Evolutionary conservation across 2,797 vertebrate genomes (phyloP).

Genomic region (Nannoperca obscura): DNA sequence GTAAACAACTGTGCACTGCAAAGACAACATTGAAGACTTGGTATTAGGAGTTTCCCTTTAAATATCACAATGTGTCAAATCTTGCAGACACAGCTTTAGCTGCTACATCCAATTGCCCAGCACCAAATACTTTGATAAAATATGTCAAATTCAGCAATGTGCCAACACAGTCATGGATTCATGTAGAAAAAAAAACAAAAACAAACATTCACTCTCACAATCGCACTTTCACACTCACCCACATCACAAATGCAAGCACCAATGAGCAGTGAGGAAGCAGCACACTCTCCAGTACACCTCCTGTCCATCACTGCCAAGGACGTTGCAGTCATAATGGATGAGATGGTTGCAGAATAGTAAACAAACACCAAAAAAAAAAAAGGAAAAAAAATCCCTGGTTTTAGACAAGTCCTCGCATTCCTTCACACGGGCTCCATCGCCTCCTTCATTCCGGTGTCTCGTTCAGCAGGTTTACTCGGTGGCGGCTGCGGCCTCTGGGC

Average conservation of each 20-base stretch:
- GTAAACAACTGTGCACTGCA: conserved; percentile 95
- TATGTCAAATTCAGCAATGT: conserved; percentile 79
- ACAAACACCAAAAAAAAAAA: conserved; percentile 87
- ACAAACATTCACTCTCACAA: conserved; percentile 69
- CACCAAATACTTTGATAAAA: conserved; percentile 86
- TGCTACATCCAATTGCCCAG: conserved; percentile 89
- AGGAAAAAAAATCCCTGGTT: conserved; percentile 94
- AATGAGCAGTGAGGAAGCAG: conserved; percentile 78
- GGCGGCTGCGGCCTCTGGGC: conserved; percentile 86
- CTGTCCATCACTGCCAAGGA: conserved; percentile 80
- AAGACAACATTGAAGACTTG: conserved; percentile 88
- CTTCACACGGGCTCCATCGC: conserved; percentile 92
- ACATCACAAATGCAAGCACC: conserved; percentile 84
- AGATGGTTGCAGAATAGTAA: conserved; percentile 83
- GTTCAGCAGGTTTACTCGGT: conserved; percentile 84
- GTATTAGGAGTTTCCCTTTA: conserved; percentile 88
- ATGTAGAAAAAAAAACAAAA: conserved; percentile 59
- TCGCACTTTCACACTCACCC: conserved; percentile 75
- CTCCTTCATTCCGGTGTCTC: conserved; percentile 79
- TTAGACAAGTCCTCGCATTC: conserved; percentile 97
- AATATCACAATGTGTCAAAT: conserved; percentile 88
- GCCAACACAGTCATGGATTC: conserved; percentile 80
- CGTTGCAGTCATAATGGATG: conserved; percentile 83
- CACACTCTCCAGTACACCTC: conserved; percentile 74
- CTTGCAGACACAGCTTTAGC: conserved; percentile 88